Percentiles rank a stretch among this genome's conserved stretches.
Evolutionary conservation across 64 coral and sea anemone genomes (phyloP).

Genomic region (Orbicella faveolata): DNA sequence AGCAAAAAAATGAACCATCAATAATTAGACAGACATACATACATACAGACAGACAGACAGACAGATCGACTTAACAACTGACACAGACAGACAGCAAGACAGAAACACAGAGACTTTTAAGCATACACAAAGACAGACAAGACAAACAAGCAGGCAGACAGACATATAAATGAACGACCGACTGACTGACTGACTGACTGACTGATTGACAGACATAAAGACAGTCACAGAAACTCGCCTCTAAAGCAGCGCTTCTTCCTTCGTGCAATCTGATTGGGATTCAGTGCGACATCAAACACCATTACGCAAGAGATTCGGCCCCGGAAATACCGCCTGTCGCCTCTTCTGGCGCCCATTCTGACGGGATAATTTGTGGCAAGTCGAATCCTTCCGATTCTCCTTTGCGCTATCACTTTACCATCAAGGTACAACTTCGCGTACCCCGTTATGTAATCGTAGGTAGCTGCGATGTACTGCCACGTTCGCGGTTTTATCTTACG

Average conservation of each 20-base stretch:
- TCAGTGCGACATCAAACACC: conserved; percentile 78
- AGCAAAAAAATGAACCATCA: background rate
- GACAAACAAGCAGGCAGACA: background rate
- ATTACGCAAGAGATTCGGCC: conserved; percentile 78
- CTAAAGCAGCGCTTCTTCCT: conserved; percentile 55
- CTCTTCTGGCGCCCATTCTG: conserved; percentile 40
- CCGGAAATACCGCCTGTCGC: conserved; percentile 52
- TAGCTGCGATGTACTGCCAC: conserved; percentile 80
- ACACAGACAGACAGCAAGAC: background rate
- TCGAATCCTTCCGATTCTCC: conserved; percentile 55
- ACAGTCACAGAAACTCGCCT: background rate
- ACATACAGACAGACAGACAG: background rate
- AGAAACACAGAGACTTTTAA: background rate
- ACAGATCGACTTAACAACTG: background rate
- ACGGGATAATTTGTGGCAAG: conserved; percentile 67
- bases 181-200: background rate
- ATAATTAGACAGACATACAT: background rate
- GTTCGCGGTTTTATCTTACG: conserved; percentile 38
- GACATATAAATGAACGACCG: background rate
- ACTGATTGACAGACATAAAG: background rate
- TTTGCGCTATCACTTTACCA: conserved; percentile 55
- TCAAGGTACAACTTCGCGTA: conserved; percentile 69
- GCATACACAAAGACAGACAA: background rate
- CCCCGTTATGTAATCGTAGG: conserved; percentile 62
- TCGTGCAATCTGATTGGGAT: conserved; percentile 44